These are phyloP conservation scores for Echinometra lucunter DNA, from an alignment of 53 echinoderm and acorn worm genomes.

Conservation along the genomic window DNA sequence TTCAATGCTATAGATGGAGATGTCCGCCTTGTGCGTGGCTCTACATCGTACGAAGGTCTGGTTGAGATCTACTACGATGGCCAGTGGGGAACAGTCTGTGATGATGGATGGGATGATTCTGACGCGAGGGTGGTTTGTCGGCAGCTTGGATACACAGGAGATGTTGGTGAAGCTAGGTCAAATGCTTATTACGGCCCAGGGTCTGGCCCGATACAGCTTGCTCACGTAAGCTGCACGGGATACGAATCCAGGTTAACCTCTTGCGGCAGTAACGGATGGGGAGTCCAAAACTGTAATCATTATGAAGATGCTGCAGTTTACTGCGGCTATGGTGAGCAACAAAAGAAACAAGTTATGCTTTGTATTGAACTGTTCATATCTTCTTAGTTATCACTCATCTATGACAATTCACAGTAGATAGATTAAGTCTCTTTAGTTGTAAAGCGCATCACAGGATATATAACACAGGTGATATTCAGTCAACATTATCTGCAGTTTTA, in stretches of 20 bases:
- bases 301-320: background rate
- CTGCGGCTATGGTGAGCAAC: no score
- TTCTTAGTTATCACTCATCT: no score
- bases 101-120: background rate
- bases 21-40: background rate
- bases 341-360: no score
- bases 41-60: background rate
- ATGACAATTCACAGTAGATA: no score
- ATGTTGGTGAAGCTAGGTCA: background rate
- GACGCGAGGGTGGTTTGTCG: background rate
- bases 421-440: no score
- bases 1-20: background rate
- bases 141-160: constrained; percentile 1
- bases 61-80: constrained; percentile 3
- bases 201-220: background rate
- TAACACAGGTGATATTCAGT: no score
- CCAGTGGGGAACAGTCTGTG: constrained; percentile 6
- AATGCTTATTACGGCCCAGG: background rate
- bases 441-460: no score
- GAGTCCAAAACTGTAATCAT: background rate
- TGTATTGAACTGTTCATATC: no score
- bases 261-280: background rate
- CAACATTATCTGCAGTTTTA: no score
- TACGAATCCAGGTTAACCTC: background rate
- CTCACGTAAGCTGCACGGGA: constrained; percentile 17